phyloP scores from a whole-genome alignment of 92 coral and sea anemone genomes.

The Bergia puertoricense region DNA sequence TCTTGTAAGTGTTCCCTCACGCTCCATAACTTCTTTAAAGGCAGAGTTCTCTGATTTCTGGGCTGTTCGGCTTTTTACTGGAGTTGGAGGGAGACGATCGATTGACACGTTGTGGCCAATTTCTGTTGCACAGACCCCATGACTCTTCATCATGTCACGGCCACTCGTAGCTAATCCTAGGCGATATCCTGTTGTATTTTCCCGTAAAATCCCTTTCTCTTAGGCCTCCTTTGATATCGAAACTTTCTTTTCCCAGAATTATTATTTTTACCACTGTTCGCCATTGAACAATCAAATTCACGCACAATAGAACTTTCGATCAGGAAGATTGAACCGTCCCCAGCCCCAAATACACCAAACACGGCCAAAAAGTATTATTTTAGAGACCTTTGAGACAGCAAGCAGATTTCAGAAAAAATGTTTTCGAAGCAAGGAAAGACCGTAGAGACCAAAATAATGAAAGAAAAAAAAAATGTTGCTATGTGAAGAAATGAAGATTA shows the following conservation, averaged over 20 bases:
- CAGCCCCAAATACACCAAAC: too few relatives aligned
- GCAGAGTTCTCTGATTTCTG: background rate
- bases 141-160: background rate
- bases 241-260: too few relatives aligned
- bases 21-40: background rate
- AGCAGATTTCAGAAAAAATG: background rate
- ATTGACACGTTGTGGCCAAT: background rate
- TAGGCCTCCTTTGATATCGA: too few relatives aligned
- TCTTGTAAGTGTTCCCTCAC: background rate
- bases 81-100: slow-evolving; percentile 3
- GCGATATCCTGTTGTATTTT: background rate
- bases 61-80: background rate
- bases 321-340: too few relatives aligned
- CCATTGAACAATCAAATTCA: too few relatives aligned
- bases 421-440: background rate
- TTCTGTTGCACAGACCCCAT: background rate
- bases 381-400: background rate
- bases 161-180: background rate
- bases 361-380: background rate
- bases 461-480: too few relatives aligned
- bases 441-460: background rate
- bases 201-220: too few relatives aligned
- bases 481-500: too few relatives aligned
- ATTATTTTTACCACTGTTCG: too few relatives aligned
- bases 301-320: too few relatives aligned